These are phyloP conservation scores for Pachyuromys duprasi DNA, from an alignment of 2,797 vertebrate genomes.

Conservation along the genomic window DNA sequence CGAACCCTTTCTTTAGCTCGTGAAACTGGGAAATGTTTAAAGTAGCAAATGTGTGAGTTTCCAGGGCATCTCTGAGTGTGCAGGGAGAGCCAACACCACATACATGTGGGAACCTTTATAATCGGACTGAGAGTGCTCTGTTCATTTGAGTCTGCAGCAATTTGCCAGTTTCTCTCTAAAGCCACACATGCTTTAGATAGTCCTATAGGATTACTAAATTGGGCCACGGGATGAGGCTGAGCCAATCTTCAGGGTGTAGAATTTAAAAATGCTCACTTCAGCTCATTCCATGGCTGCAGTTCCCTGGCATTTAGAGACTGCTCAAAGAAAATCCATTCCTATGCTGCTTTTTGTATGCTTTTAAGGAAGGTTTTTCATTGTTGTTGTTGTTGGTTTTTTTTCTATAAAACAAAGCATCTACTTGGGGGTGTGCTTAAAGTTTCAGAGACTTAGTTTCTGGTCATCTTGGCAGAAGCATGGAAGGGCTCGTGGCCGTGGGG, in stretches of 20 bases:
- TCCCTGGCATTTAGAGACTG: constrained; percentile 38
- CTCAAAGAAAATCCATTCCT: not conserved
- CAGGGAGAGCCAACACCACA: constrained; percentile 77
- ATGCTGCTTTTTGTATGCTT: not conserved
- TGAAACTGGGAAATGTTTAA: not conserved
- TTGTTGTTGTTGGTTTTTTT: not conserved
- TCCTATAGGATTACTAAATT: not conserved
- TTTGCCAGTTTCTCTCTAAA: constrained; percentile 46
- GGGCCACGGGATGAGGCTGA: not conserved
- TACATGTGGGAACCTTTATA: constrained; percentile 47
- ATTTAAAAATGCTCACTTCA: not conserved
- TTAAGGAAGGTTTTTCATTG: not conserved
- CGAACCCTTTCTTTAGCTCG: constrained; percentile 31
- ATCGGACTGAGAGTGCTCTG: constrained; percentile 78
- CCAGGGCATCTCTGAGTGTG: constrained; percentile 87
- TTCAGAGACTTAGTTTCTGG: not conserved
- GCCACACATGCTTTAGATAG: not conserved
- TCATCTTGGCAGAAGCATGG: too few relatives aligned
- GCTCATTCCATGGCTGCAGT: not conserved
- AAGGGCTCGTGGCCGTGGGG: too few relatives aligned
- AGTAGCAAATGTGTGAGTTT: constrained; percentile 30
- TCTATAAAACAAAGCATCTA: not conserved
- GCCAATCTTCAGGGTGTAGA: constrained; percentile 2
- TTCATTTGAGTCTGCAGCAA: constrained; percentile 85
- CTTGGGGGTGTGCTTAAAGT: not conserved